Conservation (phyloP, 1,140 invertebrate species). For the Maniola jurtina region DNA sequence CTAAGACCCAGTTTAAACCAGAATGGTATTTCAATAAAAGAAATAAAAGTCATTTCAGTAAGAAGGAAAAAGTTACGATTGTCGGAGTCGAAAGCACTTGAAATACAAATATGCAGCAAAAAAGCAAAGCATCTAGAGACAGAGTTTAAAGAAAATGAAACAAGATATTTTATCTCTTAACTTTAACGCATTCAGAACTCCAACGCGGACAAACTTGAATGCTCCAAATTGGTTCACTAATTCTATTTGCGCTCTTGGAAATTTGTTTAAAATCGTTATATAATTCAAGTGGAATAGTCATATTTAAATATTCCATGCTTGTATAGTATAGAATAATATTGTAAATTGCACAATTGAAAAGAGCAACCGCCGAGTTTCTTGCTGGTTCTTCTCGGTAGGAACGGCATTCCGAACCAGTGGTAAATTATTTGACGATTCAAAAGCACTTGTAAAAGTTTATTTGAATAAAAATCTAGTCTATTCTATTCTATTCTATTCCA, state of each 20-base stretch:
- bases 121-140: neutral
- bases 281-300: constrained; percentile 28
- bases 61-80: constrained; percentile 7
- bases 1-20: neutral
- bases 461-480: too few species aligned
- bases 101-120: constrained; percentile 12
- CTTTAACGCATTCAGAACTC: constrained; percentile 39
- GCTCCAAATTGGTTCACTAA: constrained; percentile 45
- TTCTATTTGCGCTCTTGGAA: constrained; percentile 43
- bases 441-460: too few species aligned
- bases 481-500: too few species aligned
- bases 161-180: constrained; percentile 38
- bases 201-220: constrained; percentile 39
- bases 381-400: too few species aligned
- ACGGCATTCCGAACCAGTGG: too few species aligned
- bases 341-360: too few species aligned
- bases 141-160: constrained; percentile 17
- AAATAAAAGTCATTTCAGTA: neutral
- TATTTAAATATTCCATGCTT: neutral
- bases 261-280: constrained; percentile 44
- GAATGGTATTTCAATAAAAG: constrained; percentile 2
- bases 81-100: constrained; percentile 1
- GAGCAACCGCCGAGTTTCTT: too few species aligned
- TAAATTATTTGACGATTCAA: too few species aligned
- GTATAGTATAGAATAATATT: too few species aligned